These are phyloP conservation scores for Macropis europaea DNA, from an alignment of 2,888 invertebrate genomes.

Conservation along the genomic window DNA sequence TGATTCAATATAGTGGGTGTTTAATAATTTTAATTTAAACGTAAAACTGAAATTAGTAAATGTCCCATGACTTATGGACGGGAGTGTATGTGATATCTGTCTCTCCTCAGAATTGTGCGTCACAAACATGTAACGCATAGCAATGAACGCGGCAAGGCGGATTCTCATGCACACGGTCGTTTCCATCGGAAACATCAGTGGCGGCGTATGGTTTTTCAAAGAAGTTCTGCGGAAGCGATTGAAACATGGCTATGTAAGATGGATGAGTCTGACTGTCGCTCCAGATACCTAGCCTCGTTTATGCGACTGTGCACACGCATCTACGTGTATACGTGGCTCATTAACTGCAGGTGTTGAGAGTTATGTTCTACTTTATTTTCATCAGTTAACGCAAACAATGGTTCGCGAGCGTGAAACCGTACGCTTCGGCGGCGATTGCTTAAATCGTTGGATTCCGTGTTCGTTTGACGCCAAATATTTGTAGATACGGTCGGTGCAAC, in stretches of 20 bases:
- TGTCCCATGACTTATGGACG: too few relatives aligned
- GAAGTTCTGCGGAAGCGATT: slow-evolving; percentile 7
- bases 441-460: slow-evolving; percentile 35
- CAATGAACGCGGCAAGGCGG: not conserved
- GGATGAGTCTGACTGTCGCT: slow-evolving; percentile 28
- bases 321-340: slow-evolving; percentile 16
- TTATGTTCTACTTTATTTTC: slow-evolving; percentile 43
- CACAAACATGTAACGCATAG: too few relatives aligned
- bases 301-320: slow-evolving; percentile 9
- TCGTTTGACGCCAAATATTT: slow-evolving; percentile 54
- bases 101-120: too few relatives aligned
- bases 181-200: slow-evolving; percentile 12
- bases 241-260: slow-evolving; percentile 23
- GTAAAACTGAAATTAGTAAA: too few relatives aligned
- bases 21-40: too few relatives aligned
- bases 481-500: slow-evolving; percentile 47
- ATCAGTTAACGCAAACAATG: slow-evolving; percentile 48
- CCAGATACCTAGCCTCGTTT: slow-evolving; percentile 16
- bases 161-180: not conserved
- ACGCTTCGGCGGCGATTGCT: slow-evolving; percentile 12
- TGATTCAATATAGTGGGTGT: too few relatives aligned
- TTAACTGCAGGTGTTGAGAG: slow-evolving; percentile 19
- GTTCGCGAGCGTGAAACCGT: slow-evolving; percentile 16
- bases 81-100: too few relatives aligned
- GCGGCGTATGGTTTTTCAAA: slow-evolving; percentile 11